Base-by-base conservation (phyloP, 2,797 vertebrate genomes). In the Danio kyathit region DNA sequence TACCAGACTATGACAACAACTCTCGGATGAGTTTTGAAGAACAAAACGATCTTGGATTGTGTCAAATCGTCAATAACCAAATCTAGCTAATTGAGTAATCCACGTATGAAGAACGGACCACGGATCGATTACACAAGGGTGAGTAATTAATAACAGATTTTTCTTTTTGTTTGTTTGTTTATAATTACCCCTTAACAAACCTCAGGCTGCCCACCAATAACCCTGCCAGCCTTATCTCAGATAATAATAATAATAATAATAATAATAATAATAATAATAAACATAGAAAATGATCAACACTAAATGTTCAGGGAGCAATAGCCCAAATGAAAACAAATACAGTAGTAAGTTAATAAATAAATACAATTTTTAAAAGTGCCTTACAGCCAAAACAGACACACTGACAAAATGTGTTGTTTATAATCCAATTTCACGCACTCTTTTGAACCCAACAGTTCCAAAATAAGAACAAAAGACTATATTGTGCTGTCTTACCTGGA, bases 401-500 rank as follows among this genome's bases (percentile, higher is more conserved):
- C 21, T 61, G 8, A 64, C 9, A 64, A 43, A 41, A 43, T 40
- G 7, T 10, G n/a, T 14, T n/a, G 38, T 10, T 63, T 41, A 57
- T 57, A 11, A 21, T 57, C 40, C 40, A 19, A 41, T 41, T 56
- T n/a, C 16, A 19, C 56, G 11, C 10, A 19, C 2, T 38, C 19
- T 48, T 29, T 13, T 46, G 13, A 57, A 43, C 7, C 7, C 13
- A 16, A 40, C 1, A 41, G 21, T 48, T 51, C 41, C 12, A 44
- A 38, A 44, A 44, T 71, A 16, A 29, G 41, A 11, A 40, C 14
- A 9, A 7, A 70, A 57, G 1, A 3, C 29, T 3, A 3, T 29
- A 1, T 29, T 8, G 54, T 11, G 5, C 21, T 44, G 11, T 2
- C 6, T 87, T 91, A 99, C 98, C 96, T 85, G 93, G 54, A 1